phyloP scores from a whole-genome alignment of 2,888 invertebrate species.

The Lasius platythorax region DNA sequence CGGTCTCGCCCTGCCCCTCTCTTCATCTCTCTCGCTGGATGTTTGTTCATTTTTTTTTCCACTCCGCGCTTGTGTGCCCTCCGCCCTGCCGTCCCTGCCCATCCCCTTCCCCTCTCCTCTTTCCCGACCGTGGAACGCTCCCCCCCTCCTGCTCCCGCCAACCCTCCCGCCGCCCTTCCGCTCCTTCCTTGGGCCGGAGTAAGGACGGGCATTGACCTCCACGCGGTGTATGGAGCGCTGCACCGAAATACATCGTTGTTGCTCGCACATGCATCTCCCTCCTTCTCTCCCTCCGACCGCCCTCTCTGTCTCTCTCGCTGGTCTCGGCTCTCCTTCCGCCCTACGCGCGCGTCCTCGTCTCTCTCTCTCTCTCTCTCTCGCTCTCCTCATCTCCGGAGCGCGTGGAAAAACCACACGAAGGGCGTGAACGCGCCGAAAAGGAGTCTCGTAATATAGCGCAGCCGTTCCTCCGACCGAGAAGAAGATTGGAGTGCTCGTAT shows the following conservation, averaged over 20 bases:
- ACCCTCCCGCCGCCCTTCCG: conserved; percentile 70
- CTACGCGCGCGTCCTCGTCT: conserved; percentile 41
- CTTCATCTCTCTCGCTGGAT: conserved; percentile 61
- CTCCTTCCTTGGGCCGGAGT: conserved; percentile 84
- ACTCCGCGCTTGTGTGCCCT: conserved; percentile 67
- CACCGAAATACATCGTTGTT: conserved; percentile 84
- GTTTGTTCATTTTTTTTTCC: conserved; percentile 78
- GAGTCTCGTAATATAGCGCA: conserved; percentile 62
- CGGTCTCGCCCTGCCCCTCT: not conserved
- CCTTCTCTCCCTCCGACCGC: conserved; percentile 53
- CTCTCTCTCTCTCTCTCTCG: not conserved
- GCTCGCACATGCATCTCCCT: conserved; percentile 82
- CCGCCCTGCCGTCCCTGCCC: conserved; percentile 58
- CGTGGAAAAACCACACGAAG: conserved; percentile 70
- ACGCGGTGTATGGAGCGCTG: conserved; percentile 83
- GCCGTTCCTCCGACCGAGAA: conserved; percentile 29
- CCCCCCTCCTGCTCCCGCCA: conserved; percentile 61
- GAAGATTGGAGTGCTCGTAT: conserved; percentile 13
- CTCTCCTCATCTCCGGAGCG: conserved; percentile 51
- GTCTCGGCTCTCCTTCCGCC: conserved; percentile 50
- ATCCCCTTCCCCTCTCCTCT: conserved; percentile 57
- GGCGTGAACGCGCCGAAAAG: conserved; percentile 74
- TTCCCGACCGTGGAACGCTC: conserved; percentile 59
- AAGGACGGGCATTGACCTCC: conserved; percentile 86
- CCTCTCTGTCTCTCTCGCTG: conserved; percentile 41